These are phyloP conservation scores for Orthonychiurus folsomi DNA, from an alignment of 2,888 invertebrate species.

Conservation along the genomic window DNA sequence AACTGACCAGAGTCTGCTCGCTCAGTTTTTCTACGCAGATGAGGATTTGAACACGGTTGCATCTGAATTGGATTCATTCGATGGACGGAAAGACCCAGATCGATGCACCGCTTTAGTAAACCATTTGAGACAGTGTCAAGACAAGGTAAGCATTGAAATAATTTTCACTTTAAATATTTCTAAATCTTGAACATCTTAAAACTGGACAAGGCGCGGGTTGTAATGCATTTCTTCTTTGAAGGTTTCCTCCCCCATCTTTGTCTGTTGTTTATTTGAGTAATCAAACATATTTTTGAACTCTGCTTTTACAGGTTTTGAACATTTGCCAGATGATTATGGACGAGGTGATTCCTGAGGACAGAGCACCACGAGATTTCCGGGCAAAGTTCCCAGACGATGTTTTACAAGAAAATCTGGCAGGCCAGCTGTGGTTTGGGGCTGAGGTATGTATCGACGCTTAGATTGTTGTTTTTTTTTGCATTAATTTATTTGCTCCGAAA, in stretches of 20 bases:
- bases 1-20: slow-evolving; percentile 84
- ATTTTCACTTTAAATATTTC: background rate
- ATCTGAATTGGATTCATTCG: slow-evolving; percentile 94
- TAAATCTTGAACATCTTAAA: background rate
- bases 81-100: slow-evolving; percentile 97
- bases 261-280: background rate
- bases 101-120: slow-evolving; percentile 91
- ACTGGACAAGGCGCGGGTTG: background rate
- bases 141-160: slow-evolving; percentile 44
- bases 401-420: slow-evolving; percentile 92
- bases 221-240: background rate
- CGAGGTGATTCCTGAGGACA: slow-evolving; percentile 70
- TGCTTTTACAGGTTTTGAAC: slow-evolving; percentile 61
- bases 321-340: slow-evolving; percentile 94
- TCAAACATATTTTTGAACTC: slow-evolving; percentile 5
- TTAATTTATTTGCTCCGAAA: background rate
- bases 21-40: slow-evolving; percentile 96
- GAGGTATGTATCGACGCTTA: no score
- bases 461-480: background rate
- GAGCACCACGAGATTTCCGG: slow-evolving; percentile 87
- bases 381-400: slow-evolving; percentile 99
- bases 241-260: background rate
- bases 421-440: slow-evolving; percentile 98
- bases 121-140: slow-evolving; percentile 86
- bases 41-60: slow-evolving; percentile 91